Evolutionary conservation across 2,797 vertebrate genomes (phyloP).

Genomic region (Gorsachius magnificus): DNA sequence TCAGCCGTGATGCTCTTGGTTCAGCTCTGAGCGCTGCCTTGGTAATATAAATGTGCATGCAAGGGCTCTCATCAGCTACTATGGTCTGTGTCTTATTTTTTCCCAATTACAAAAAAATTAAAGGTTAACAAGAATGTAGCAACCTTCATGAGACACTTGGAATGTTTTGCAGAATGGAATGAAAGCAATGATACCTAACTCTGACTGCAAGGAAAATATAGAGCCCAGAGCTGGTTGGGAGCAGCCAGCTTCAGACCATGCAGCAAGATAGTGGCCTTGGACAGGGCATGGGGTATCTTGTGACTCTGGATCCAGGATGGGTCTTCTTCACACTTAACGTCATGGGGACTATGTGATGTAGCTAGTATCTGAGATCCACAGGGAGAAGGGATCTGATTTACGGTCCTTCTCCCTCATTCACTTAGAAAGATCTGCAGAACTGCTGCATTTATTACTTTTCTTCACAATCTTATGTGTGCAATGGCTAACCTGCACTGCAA

Average conservation of each 20-base stretch:
- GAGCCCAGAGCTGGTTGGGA: not conserved
- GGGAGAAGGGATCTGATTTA: not conserved
- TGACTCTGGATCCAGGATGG: not conserved
- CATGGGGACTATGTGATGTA: not conserved
- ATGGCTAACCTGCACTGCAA: not conserved
- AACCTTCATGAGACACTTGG: not conserved
- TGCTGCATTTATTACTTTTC: not conserved
- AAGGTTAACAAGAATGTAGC: not conserved
- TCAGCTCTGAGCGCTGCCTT: not conserved
- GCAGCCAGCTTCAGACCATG: not conserved
- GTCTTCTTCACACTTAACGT: not conserved
- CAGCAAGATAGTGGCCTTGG: not conserved
- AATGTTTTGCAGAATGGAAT: not conserved
- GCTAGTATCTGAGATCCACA: not conserved
- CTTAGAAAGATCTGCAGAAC: not conserved
- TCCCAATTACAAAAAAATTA: not conserved
- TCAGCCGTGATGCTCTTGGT: not conserved
- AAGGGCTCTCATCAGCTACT: not conserved
- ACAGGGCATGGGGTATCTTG: not conserved
- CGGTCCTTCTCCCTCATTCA: not conserved
- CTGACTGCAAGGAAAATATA: not conserved
- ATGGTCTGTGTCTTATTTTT: not conserved
- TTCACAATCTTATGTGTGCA: not conserved
- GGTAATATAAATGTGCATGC: not conserved
- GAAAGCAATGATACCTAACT: not conserved